A percentile compares a stretch with the other conserved stretches of the same genome.
These are phyloP conservation scores for Zelleria hepariella DNA, from an alignment of 2,888 invertebrate genomes.

Conservation along the genomic window DNA sequence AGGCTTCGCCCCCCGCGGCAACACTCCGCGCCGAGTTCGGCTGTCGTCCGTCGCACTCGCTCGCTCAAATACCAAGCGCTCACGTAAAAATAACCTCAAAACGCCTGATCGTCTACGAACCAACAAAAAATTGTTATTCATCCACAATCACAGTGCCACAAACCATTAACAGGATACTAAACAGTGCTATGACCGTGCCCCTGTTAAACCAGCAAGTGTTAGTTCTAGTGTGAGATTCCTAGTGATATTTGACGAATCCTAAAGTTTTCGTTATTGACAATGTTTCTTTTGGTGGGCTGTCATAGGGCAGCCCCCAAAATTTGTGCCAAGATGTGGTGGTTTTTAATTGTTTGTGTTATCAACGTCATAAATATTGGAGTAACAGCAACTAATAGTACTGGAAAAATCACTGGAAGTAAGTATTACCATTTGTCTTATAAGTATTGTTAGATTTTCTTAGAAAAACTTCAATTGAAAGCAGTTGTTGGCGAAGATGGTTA, in stretches of 20 bases:
- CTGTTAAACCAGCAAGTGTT: conserved; percentile 8
- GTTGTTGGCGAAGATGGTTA: background rate
- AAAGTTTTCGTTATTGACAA: conserved; percentile 60
- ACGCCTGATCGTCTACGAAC: conserved; percentile 43
- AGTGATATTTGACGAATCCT: conserved; percentile 53
- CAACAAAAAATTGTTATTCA: conserved; percentile 46
- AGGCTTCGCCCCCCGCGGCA: conserved; percentile 17
- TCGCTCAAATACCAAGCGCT: conserved; percentile 29
- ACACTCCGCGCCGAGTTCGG: conserved; percentile 34
- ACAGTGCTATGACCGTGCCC: conserved; percentile 26
- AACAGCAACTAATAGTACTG: conserved; percentile 45
- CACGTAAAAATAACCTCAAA: conserved; percentile 71
- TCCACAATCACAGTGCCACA: conserved; percentile 6
- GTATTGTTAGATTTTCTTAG: conserved; percentile 1
- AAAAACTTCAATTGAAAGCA: background rate
- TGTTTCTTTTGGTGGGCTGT: conserved; percentile 69
- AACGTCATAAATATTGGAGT: conserved; percentile 55
- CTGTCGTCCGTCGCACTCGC: conserved; percentile 58
- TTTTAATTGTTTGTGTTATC: conserved; percentile 60
- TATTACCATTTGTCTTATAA: conserved; percentile 19
- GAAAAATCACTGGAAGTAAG: conserved; percentile 47
- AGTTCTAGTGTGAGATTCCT: conserved; percentile 36
- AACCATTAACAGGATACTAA: conserved; percentile 19
- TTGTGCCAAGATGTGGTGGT: conserved; percentile 69
- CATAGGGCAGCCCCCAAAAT: conserved; percentile 67